Conservation (phyloP, 2,888 invertebrate species). For the Drosophila kambysellisi region DNA sequence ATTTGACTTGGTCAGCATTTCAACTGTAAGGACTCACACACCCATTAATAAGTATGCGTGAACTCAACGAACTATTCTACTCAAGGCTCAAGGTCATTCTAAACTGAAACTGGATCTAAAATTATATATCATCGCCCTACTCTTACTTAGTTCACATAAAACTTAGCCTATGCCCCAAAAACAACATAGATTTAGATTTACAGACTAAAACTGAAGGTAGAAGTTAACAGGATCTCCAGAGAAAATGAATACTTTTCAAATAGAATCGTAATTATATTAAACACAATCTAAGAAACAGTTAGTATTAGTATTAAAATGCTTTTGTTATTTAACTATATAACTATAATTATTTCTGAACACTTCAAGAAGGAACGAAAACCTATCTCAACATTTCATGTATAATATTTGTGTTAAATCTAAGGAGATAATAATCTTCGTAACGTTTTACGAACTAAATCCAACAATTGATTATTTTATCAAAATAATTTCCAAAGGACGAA, state of each 20-base stretch:
- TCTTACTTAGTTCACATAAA: neutral
- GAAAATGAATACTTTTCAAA: neutral
- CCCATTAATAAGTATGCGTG: conserved; percentile 50
- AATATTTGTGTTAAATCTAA: neutral
- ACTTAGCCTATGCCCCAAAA: neutral
- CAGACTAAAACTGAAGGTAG: neutral
- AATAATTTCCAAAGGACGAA: neutral
- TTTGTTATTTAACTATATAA: neutral
- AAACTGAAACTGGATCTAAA: conserved; percentile 9
- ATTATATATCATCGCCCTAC: neutral
- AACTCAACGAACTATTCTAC: conserved; percentile 17
- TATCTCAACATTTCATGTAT: neutral
- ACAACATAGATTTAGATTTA: neutral
- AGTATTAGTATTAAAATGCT: neutral
- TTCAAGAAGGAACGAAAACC: neutral
- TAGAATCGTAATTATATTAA: neutral
- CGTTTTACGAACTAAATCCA: neutral
- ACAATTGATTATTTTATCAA: neutral
- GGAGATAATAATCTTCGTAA: neutral
- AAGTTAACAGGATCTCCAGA: neutral
- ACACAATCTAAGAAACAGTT: neutral
- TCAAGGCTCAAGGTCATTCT: conserved; percentile 31
- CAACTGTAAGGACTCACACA: conserved; percentile 41
- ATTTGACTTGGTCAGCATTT: conserved; percentile 67
- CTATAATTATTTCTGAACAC: no score